Evolutionary conservation across 2,888 invertebrate species (phyloP).

Genomic region (Drosophila paramelanica): DNA sequence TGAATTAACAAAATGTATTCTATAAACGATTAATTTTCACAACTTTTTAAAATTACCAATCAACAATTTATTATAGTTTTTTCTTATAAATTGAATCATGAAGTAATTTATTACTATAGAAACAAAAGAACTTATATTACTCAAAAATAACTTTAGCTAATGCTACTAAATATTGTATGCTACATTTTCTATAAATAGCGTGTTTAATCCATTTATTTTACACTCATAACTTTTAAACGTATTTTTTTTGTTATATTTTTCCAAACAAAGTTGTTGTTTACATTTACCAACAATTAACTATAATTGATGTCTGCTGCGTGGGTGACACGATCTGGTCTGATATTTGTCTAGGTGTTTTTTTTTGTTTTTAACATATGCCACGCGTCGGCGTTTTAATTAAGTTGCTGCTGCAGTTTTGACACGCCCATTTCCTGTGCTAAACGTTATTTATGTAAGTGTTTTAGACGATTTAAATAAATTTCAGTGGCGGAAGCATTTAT

Average conservation of each 20-base stretch:
- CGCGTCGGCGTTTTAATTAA: slow-evolving; percentile 70
- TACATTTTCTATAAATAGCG: no score
- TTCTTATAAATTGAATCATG: no score
- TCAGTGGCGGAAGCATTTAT: slow-evolving; percentile 68
- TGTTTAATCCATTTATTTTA: not conserved
- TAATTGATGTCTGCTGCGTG: slow-evolving; percentile 47
- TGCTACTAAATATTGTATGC: no score
- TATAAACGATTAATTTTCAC: no score
- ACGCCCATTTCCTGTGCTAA: slow-evolving; percentile 68
- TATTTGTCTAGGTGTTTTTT: slow-evolving; percentile 29
- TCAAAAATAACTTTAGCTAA: no score
- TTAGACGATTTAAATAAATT: slow-evolving; percentile 42
- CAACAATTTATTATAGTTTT: no score
- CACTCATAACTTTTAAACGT: not conserved
- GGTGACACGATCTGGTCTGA: slow-evolving; percentile 47
- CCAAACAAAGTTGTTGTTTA: slow-evolving; percentile 24
- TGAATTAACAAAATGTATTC: no score
- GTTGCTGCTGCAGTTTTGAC: slow-evolving; percentile 26
- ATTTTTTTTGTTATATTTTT: not conserved
- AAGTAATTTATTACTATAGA: no score
- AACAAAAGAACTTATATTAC: no score
- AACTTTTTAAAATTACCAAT: no score
- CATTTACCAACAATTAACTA: slow-evolving; percentile 48
- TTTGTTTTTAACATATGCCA: slow-evolving; percentile 27
- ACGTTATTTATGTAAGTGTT: slow-evolving; percentile 47